These are phyloP conservation scores for Sinohyriopsis cumingii DNA, from an alignment of 2,888 invertebrate species.

Conservation along the genomic window DNA sequence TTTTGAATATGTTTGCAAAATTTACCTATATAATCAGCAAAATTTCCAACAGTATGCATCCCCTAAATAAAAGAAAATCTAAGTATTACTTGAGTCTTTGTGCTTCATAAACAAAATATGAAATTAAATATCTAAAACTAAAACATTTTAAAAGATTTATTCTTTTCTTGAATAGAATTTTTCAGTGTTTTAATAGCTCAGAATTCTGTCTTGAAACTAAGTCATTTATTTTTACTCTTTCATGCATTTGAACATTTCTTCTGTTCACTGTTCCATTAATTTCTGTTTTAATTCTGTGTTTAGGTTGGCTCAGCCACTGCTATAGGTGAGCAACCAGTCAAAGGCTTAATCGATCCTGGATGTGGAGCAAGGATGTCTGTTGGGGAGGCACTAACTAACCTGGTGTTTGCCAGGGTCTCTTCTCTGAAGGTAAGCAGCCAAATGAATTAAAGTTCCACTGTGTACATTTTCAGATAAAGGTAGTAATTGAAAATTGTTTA, in stretches of 20 bases:
- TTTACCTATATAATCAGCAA: too few species aligned
- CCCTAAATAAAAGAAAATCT: too few species aligned
- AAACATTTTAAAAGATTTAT: too few species aligned
- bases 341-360: constrained; percentile 86
- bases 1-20: too few species aligned
- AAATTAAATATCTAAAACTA: too few species aligned
- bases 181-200: too few species aligned
- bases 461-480: background rate
- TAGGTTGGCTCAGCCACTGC: constrained; percentile 91
- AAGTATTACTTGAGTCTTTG: too few species aligned
- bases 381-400: constrained; percentile 93
- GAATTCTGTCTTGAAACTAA: too few species aligned
- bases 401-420: constrained; percentile 82
- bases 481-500: background rate
- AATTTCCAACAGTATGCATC: too few species aligned
- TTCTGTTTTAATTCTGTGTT: background rate
- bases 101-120: too few species aligned
- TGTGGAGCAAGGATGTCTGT: constrained; percentile 95
- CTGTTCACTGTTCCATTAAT: background rate
- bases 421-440: constrained; percentile 72
- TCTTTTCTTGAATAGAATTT: too few species aligned
- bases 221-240: too few species aligned
- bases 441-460: background rate
- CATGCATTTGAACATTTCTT: background rate
- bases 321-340: constrained; percentile 97